Base-by-base conservation (phyloP, 2,888 invertebrate species). In the Tanytarsus gracilentus region DNA sequence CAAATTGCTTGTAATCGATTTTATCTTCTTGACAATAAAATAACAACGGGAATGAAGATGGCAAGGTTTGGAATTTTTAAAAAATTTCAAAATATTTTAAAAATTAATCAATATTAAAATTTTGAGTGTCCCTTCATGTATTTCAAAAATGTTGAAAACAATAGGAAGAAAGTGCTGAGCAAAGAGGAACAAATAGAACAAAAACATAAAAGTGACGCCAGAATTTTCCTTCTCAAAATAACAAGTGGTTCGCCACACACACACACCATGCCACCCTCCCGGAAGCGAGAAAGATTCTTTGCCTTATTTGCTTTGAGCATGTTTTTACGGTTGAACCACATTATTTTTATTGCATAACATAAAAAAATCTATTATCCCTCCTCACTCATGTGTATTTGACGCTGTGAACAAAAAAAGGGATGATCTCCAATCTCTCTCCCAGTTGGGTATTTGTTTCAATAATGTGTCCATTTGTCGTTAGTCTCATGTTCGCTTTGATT, bases 131-230 rank as follows among this genome's bases (percentile, higher is more conserved):
- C n/a, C n/a, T n/a, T n/a, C n/a, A n/a, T n/a, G n/a, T n/a, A n/a
- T n/a, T n/a, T n/a, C n/a, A 11, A 33, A 33, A 33, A 33, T 9
- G n/a, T 4, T 18, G 18, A 21, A 44, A 8, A 23, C 16, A 44
- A 23, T 18, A 18, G 23, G 18, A 44, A 44, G 11, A 25, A 11
- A 26, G 3, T 16, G 29, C n/a, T 27, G 21, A 51, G 21, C 18
- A 27, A 29, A 51, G 23, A 3, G 51, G 8, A 8, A 51, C 18
- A 30, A 14, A 14, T 21, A 14, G 4, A 18, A 51, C 8, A 26
- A 53, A 33, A 55, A 55, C 55, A 55, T 55, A 55, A 55, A 55
- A 55, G 36, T 39, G 55, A 55, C 55, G 55, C 55, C 55, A 55
- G 33, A 21, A 39, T 16, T 40, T 33, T 52, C 23, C 33, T 29